phyloP scores from a whole-genome alignment of 2,797 vertebrate species.

The Chelon labrosus region DNA sequence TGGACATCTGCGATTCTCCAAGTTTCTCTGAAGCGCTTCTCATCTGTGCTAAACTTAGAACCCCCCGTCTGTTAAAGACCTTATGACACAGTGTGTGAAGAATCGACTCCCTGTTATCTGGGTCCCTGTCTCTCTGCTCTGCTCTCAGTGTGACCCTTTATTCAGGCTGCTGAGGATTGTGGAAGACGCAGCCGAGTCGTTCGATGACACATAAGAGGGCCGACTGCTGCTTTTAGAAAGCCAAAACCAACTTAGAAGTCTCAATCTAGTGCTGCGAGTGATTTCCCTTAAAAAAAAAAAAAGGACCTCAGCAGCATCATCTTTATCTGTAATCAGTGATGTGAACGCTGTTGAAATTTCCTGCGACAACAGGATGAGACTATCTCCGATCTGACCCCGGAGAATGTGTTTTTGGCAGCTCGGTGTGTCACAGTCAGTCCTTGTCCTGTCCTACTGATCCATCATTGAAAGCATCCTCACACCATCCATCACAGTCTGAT shows the following conservation, averaged over 20 bases:
- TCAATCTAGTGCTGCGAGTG: background rate
- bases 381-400: conserved; percentile 42
- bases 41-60: conserved; percentile 70
- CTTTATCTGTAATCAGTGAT: conserved; percentile 36
- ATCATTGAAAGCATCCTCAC: conserved; percentile 65
- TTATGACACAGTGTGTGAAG: conserved; percentile 59
- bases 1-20: conserved; percentile 24
- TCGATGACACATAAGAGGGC: conserved; percentile 32
- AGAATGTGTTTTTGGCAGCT: conserved; percentile 51
- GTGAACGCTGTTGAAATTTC: conserved; percentile 25
- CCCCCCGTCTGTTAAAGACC: conserved; percentile 65
- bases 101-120: conserved; percentile 67
- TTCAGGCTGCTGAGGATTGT: conserved; percentile 46
- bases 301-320: background rate
- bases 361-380: conserved; percentile 31
- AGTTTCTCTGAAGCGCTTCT: conserved; percentile 56
- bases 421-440: conserved; percentile 52
- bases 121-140: conserved; percentile 60
- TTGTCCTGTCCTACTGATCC: conserved; percentile 56
- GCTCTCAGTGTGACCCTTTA: conserved; percentile 53
- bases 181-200: conserved; percentile 16
- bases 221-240: conserved; percentile 41
- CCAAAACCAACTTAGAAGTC: conserved; percentile 37
- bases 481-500: conserved; percentile 74
- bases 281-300: background rate